Percentiles rank a stretch among this genome's conserved stretches.
phyloP scores from a whole-genome alignment of 2,113 vertebrate genomes.

The Catharus bicknelli region DNA sequence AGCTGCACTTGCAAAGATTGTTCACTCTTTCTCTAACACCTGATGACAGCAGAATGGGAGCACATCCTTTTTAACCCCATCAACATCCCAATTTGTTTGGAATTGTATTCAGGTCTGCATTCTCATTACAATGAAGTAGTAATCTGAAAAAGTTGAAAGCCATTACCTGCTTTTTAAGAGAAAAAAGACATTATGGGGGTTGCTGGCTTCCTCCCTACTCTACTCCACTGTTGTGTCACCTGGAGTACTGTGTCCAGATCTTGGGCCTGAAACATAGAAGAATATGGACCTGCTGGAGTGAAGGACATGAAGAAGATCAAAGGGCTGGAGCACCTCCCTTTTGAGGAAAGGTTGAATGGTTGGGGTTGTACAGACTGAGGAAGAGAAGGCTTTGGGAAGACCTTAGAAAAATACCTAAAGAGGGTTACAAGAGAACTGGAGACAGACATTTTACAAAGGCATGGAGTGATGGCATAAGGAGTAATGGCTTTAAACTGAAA shows the following conservation, averaged over 20 bases:
- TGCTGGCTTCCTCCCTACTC: neutral
- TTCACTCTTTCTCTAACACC: neutral
- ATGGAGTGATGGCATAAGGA: neutral
- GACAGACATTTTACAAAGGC: neutral
- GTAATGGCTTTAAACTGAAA: neutral
- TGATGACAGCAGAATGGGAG: neutral
- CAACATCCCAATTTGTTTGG: neutral
- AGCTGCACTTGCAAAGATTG: conserved; percentile 14
- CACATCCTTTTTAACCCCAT: neutral
- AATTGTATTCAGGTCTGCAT: neutral
- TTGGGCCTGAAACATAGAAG: neutral
- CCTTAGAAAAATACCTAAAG: neutral
- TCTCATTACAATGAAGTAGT: neutral
- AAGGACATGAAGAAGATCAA: neutral
- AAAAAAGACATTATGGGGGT: neutral
- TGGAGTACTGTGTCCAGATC: neutral
- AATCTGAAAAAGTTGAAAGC: neutral
- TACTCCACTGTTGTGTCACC: accelerated
- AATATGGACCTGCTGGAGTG: neutral
- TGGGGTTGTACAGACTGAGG: neutral
- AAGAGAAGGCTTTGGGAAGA: neutral
- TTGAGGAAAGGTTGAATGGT: neutral
- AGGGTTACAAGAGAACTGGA: neutral
- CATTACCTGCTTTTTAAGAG: neutral
- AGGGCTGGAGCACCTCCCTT: neutral